These are phyloP conservation scores for Torymus tubicola DNA, from an alignment of 2,888 invertebrate species.

Conservation along the genomic window DNA sequence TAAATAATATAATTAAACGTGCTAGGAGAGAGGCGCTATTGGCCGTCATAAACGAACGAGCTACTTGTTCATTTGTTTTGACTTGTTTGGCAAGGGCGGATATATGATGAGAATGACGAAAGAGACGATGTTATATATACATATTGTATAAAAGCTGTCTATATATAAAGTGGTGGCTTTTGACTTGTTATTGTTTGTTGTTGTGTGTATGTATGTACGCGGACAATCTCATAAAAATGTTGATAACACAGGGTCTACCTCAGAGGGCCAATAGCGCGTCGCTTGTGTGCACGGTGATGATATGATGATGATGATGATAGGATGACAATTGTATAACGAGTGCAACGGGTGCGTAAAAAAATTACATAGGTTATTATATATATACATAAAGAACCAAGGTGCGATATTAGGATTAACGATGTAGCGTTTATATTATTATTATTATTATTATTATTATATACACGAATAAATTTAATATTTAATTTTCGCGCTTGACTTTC, in stretches of 20 bases:
- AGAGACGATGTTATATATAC: too few species aligned
- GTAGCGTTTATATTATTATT: conserved; percentile 24
- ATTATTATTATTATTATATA: too few species aligned
- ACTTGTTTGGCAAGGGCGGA: too few species aligned
- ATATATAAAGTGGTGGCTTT: conserved; percentile 55
- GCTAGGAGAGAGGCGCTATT: too few species aligned
- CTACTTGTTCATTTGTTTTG: too few species aligned
- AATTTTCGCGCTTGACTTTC: conserved; percentile 19
- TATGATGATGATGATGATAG: background rate
- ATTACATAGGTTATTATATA: background rate
- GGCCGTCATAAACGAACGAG: too few species aligned
- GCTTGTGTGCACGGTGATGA: background rate
- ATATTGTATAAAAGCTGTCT: too few species aligned
- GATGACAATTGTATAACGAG: conserved; percentile 39
- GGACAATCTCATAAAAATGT: conserved; percentile 61
- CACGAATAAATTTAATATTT: conserved; percentile 29
- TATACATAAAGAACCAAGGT: conserved; percentile 38
- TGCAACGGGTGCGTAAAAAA: conserved; percentile 5
- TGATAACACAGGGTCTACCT: conserved; percentile 69
- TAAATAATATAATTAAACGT: too few species aligned
- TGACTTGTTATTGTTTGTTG: conserved; percentile 65
- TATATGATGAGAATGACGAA: too few species aligned
- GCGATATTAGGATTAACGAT: conserved; percentile 39
- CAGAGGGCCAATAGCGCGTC: conserved; percentile 60
- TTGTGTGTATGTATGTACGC: conserved; percentile 51